Conservation (phyloP, 1,140 invertebrate species). For the Euschistus heros region DNA sequence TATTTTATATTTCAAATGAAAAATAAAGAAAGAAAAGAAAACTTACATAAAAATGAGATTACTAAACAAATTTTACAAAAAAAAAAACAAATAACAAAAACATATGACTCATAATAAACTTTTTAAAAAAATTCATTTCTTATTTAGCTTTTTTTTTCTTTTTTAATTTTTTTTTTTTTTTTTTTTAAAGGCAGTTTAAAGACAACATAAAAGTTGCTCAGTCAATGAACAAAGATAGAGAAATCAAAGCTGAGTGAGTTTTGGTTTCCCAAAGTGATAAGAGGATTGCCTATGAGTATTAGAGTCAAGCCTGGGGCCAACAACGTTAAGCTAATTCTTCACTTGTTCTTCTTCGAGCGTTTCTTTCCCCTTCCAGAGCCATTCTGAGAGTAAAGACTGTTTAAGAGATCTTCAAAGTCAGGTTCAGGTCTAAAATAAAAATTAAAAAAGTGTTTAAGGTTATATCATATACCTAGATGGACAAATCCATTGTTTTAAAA, state of each 20-base stretch:
- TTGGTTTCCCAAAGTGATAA: not conserved
- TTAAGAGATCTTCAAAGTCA: slow-evolving; percentile 51
- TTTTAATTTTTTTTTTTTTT: no score
- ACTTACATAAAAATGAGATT: slow-evolving; percentile 12
- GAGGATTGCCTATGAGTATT: not conserved
- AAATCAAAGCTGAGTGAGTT: not conserved
- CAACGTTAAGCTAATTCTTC: not conserved
- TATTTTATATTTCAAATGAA: not conserved
- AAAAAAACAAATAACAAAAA: not conserved
- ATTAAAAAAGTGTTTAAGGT: not conserved
- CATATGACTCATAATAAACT: not conserved
- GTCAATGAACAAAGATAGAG: not conserved
- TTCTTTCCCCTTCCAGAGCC: slow-evolving; percentile 23
- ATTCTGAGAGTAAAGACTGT: slow-evolving; percentile 43
- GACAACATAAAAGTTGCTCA: slow-evolving; percentile 4
- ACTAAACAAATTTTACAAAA: slow-evolving; percentile 11
- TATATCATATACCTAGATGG: no score
- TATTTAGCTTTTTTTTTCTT: no score
- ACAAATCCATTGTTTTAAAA: no score
- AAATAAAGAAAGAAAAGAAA: slow-evolving; percentile 7
- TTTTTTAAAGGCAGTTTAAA: slow-evolving; percentile 3
- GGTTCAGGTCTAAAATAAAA: slow-evolving; percentile 40
- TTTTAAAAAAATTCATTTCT: not conserved
- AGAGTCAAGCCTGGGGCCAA: not conserved
- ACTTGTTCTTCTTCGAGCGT: slow-evolving; percentile 23